Base-by-base conservation (phyloP, 2,888 invertebrate species). In the Cheilosia pagana region DNA sequence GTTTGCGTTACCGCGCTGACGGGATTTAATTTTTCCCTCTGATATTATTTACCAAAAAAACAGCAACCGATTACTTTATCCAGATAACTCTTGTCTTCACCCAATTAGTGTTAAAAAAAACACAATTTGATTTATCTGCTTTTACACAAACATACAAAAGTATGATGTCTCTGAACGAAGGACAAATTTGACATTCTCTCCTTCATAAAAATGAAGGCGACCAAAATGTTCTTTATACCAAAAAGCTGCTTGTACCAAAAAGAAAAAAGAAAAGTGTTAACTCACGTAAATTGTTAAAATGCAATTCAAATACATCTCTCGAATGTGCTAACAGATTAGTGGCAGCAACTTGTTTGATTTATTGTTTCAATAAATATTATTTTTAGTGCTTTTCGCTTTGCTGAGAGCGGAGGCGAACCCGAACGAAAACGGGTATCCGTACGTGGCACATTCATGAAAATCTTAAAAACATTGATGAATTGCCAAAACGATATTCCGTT, bases 301-400 rank as follows among this genome's bases (percentile, higher is more conserved):
- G 67, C 75, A 76, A 67, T 43, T 52, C 41, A 19, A 67, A 52
- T 5, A 48, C 31, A 55, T 62, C 76, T 67, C 28, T n/a, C 14
- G 57, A 65, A 59, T 71, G 78, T 72, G 71, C 59, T 71, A 78
- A 71, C 78, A 59, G 63, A 70, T 62, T 75, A 55, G 57, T 75
- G 60, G 59, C 63, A 76, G 52, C 81, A 77, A 76, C 65, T 72
- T 82, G 65, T 76, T 60, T 76, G 65, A 81, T 81, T 81, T 76
- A 70, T 77, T 16, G 62, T 45, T 68, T 68, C 62, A 78, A 78
- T 77, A 82, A 68, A 76, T 45, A 50, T 50, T 75, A 70, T 77
- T 77, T 77, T 77, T 77, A 77, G 48, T 57, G 21, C 55, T 70
- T 25, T 53, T 48, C 70, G 70, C 77, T 55, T 48, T 25, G 53